Conservation (phyloP, 2,113 vertebrate genomes). For the Barnardius zonarius region DNA sequence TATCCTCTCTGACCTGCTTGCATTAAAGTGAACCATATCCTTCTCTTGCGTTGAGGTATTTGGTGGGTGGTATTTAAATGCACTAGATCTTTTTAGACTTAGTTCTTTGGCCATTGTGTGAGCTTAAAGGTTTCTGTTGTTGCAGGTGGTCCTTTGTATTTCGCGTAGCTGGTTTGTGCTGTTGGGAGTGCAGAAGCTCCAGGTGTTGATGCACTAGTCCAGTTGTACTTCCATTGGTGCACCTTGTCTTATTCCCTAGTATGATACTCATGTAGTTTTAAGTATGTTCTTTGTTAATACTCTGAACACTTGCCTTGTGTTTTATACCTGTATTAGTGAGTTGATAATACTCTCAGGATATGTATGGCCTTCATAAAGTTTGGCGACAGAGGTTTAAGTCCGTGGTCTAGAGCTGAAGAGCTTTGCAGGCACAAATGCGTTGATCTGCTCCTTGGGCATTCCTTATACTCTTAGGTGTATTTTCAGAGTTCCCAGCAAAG, state of each 20-base stretch:
- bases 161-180: rapidly evolving
- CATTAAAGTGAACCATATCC: background rate
- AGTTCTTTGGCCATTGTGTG: background rate
- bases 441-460: background rate
- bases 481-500: background rate
- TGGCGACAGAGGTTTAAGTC: background rate
- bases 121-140: background rate
- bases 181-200: background rate
- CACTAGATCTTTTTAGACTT: background rate
- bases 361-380: rapidly evolving
- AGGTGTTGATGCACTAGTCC: rapidly evolving
- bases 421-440: rapidly evolving
- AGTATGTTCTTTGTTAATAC: background rate
- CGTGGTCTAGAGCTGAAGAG: background rate
- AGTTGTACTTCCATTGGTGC: background rate
- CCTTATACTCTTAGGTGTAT: background rate
- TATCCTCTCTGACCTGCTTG: background rate
- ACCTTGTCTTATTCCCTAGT: background rate
- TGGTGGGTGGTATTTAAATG: background rate
- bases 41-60: background rate
- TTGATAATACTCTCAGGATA: background rate
- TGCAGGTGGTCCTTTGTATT: background rate
- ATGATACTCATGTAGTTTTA: rapidly evolving
- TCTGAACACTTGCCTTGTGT: rapidly evolving
- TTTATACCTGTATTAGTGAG: background rate